A percentile compares a stretch with the other conserved stretches of the same genome.
Evolutionary conservation across 2,888 invertebrate species (phyloP).

Genomic region (Athalia rosae): DNA sequence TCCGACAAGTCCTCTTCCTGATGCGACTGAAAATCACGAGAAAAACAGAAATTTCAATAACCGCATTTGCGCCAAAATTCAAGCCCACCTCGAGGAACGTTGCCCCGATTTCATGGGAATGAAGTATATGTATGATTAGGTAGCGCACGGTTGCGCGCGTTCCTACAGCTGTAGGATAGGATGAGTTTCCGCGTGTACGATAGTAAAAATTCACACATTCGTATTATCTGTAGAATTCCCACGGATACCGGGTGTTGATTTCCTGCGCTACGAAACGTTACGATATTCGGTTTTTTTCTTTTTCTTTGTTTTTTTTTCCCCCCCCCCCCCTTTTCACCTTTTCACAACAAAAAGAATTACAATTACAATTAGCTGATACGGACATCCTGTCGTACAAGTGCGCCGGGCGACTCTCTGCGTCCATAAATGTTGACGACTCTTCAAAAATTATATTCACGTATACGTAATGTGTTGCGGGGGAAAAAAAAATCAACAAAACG

Average conservation of each 20-base stretch:
- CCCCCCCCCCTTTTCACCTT: no score
- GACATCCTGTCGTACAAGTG: constrained; percentile 23
- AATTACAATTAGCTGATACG: constrained; percentile 41
- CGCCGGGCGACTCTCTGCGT: neutral
- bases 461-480: neutral
- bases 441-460: neutral
- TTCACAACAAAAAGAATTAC: constrained; percentile 20
- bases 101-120: no score
- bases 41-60: neutral
- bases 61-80: neutral
- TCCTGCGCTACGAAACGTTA: constrained; percentile 13
- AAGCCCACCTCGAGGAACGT: neutral
- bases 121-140: no score
- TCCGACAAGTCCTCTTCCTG: constrained; percentile 77
- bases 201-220: constrained; percentile 21
- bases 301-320: no score
- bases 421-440: neutral
- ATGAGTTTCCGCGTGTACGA: neutral
- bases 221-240: constrained; percentile 34
- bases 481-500: neutral
- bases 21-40: constrained; percentile 74
- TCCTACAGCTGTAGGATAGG: no score
- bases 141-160: no score
- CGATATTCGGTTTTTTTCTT: neutral
- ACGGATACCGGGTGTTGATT: constrained; percentile 36